Conservation (phyloP, 2,888 invertebrate species). For the Glyphotaelius pellucidus region DNA sequence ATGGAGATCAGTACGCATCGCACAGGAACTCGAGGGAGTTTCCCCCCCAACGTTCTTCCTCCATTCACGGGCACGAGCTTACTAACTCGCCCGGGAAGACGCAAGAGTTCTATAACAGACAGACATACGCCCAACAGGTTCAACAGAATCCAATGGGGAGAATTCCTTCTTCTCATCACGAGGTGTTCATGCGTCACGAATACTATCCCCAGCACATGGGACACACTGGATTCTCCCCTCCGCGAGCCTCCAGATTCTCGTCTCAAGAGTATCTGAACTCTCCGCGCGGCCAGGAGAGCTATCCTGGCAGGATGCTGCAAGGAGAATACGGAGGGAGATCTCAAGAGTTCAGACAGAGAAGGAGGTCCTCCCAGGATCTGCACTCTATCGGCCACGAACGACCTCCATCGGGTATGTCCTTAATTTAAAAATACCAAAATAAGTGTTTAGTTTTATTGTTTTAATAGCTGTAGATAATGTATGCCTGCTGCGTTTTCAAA, state of each 20-base stretch:
- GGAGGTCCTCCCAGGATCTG: slow-evolving; percentile 76
- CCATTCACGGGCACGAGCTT: slow-evolving; percentile 75
- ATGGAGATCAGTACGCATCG: slow-evolving; percentile 70
- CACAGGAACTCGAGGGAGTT: slow-evolving; percentile 73
- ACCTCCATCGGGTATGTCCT: slow-evolving; percentile 72
- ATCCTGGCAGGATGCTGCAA: slow-evolving; percentile 70
- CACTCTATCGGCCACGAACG: slow-evolving; percentile 74
- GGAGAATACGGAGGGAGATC: slow-evolving; percentile 75
- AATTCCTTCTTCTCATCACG: slow-evolving; percentile 72
- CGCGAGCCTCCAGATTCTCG: slow-evolving; percentile 74
- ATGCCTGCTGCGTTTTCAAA: not conserved
- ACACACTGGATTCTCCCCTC: slow-evolving; percentile 73
- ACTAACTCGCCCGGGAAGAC: slow-evolving; percentile 73
- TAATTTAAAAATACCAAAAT: not conserved
- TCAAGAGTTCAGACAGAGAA: slow-evolving; percentile 74
- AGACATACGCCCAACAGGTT: slow-evolving; percentile 71
- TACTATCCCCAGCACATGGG: slow-evolving; percentile 74
- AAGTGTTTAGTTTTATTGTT: not conserved
- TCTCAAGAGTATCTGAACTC: slow-evolving; percentile 76
- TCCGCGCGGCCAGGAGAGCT: slow-evolving; percentile 62
- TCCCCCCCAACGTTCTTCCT: slow-evolving; percentile 74
- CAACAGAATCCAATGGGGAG: slow-evolving; percentile 70
- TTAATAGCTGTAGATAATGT: not conserved
- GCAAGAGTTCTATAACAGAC: slow-evolving; percentile 73
- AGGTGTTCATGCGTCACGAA: slow-evolving; percentile 75